These are phyloP conservation scores for Protonibea diacanthus DNA, from an alignment of 2,797 vertebrate genomes.

Conservation along the genomic window DNA sequence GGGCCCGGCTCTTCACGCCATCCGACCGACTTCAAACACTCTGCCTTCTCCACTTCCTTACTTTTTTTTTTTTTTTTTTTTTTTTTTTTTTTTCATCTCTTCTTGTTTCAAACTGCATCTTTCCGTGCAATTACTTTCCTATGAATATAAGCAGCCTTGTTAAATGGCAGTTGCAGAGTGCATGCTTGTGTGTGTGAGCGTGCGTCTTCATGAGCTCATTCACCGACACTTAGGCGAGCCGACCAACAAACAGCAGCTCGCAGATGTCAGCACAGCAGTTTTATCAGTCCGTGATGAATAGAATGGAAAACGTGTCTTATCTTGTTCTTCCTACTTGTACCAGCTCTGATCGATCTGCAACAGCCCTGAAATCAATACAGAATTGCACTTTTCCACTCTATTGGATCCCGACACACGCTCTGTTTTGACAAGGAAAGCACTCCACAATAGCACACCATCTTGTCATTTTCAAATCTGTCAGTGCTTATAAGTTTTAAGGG, in stretches of 20 bases:
- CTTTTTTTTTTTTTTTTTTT: constrained; percentile 84
- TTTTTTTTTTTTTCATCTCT: constrained; percentile 80
- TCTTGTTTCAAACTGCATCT: constrained; percentile 69
- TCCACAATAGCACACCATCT: constrained; percentile 62
- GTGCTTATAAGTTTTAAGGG: constrained; percentile 40
- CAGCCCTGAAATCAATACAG: constrained; percentile 79
- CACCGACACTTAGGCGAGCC: constrained; percentile 71
- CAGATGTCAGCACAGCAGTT: constrained; percentile 78
- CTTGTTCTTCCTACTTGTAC: constrained; percentile 77
- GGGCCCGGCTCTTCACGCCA: constrained; percentile 74
- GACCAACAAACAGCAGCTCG: constrained; percentile 66
- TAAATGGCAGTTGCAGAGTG: constrained; percentile 53
- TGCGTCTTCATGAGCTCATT: constrained; percentile 67
- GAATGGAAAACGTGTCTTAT: constrained; percentile 82
- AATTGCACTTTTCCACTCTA: constrained; percentile 82
- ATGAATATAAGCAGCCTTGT: constrained; percentile 75
- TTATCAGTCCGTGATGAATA: constrained; percentile 80
- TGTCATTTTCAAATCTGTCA: constrained; percentile 66
- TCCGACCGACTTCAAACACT: constrained; percentile 75
- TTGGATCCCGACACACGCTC: constrained; percentile 68
- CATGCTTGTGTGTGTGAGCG: constrained; percentile 9
- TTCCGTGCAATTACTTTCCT: constrained; percentile 67
- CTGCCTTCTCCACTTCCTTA: constrained; percentile 64
- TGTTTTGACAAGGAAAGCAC: constrained; percentile 73
- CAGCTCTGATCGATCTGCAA: constrained; percentile 77